These are phyloP conservation scores for Pelvicachromis taeniatus DNA, from an alignment of 2,113 vertebrate species.

Conservation along the genomic window DNA sequence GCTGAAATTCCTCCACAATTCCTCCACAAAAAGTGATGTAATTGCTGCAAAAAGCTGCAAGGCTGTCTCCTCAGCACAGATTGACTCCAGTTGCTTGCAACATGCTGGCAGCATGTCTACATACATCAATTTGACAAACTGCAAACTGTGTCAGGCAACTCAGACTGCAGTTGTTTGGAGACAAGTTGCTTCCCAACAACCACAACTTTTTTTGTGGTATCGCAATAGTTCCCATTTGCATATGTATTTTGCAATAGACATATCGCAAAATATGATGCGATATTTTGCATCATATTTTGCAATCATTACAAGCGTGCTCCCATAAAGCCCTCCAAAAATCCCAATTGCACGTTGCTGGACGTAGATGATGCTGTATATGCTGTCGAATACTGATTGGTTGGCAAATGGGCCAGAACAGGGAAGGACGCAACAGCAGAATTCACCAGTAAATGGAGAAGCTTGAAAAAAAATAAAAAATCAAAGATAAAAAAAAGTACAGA, in stretches of 20 bases:
- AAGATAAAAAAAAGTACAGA: neutral
- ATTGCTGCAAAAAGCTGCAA: neutral
- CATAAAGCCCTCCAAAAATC: neutral
- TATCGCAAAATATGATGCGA: no score
- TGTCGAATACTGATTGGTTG: neutral
- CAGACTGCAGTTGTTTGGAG: neutral
- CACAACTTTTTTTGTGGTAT: neutral
- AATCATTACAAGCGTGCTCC: neutral
- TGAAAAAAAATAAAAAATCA: neutral
- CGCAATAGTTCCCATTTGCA: fast-evolving
- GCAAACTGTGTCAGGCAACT: neutral
- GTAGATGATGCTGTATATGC: neutral
- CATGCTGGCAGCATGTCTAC: neutral
- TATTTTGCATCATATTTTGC: no score
- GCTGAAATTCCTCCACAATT: neutral
- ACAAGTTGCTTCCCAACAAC: neutral
- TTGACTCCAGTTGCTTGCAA: neutral
- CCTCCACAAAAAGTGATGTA: neutral
- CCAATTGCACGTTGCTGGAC: neutral
- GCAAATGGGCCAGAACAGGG: neutral
- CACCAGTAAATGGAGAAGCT: neutral
- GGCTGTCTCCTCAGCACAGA: neutral
- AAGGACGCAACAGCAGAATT: neutral
- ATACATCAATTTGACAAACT: neutral
- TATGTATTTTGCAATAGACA: neutral